These are phyloP conservation scores for Helobdella robusta DNA, from an alignment of 2,888 invertebrate species.

Conservation along the genomic window DNA sequence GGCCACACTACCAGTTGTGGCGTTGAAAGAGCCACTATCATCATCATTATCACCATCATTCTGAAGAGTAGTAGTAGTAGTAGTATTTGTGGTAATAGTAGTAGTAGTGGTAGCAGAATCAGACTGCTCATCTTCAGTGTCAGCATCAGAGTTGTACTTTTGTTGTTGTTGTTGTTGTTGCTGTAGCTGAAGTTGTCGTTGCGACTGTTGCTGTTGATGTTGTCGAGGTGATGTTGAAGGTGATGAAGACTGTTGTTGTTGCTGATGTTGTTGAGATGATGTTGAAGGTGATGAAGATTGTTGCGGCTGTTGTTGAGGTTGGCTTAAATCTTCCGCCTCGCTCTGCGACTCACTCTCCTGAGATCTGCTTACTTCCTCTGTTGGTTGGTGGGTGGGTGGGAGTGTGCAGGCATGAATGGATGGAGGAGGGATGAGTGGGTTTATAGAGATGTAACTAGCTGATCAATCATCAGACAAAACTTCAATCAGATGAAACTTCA, in stretches of 20 bases:
- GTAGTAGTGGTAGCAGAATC: background rate
- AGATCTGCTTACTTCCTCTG: slow-evolving; percentile 25
- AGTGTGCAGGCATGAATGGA: background rate
- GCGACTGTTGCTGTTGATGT: background rate
- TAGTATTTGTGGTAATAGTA: too few relatives aligned
- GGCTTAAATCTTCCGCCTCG: slow-evolving; percentile 24
- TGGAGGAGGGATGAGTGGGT: background rate
- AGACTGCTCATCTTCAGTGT: background rate
- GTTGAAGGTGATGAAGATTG: too few relatives aligned
- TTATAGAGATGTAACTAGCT: background rate
- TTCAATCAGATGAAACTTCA: too few relatives aligned
- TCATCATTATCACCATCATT: slow-evolving; percentile 4
- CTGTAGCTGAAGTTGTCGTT: background rate
- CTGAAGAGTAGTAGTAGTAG: too few relatives aligned
- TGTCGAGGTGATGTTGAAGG: background rate
- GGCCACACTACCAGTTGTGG: background rate
- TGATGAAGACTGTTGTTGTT: background rate
- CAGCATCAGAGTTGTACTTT: background rate
- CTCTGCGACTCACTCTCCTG: slow-evolving; percentile 27
- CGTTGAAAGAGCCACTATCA: background rate
- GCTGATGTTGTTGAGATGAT: background rate
- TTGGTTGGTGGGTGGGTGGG: background rate
- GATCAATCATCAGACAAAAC: background rate
- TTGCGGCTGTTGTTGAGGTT: background rate
- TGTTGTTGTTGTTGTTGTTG: background rate